A percentile compares a stretch with the other conserved stretches of the same genome.
These are phyloP conservation scores for Polydesmus complanatus DNA, from an alignment of 2,888 invertebrate genomes.

Conservation along the genomic window DNA sequence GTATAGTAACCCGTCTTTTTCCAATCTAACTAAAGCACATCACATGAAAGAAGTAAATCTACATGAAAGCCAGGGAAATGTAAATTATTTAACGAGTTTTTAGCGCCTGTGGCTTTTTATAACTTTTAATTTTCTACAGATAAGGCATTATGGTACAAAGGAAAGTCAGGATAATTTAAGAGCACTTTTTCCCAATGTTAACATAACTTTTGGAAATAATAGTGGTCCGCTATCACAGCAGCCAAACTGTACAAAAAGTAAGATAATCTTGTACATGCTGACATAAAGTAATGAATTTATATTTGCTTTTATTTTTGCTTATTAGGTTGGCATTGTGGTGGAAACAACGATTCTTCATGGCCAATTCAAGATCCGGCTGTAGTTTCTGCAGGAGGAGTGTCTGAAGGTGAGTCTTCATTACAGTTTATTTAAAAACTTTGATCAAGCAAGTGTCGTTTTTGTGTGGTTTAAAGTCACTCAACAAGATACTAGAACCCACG, in stretches of 20 bases:
- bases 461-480: neutral
- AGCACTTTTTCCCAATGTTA: conserved; percentile 36
- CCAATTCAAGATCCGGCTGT: conserved; percentile 88
- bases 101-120: no score
- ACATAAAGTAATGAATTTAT: no score
- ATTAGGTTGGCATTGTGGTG: neutral
- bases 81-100: no score
- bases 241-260: conserved; percentile 17
- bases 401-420: conserved; percentile 23
- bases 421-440: neutral
- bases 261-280: neutral
- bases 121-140: neutral
- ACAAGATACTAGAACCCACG: no score
- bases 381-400: conserved; percentile 53
- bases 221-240: conserved; percentile 6
- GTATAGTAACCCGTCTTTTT: conserved; percentile 2
- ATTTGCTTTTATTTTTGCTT: conserved; percentile 3
- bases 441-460: neutral
- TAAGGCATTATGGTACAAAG: conserved; percentile 22
- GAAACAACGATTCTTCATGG: conserved; percentile 48
- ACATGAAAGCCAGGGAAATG: no score
- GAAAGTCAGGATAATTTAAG: conserved; percentile 40
- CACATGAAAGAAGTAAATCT: no score
- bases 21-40: neutral
- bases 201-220: conserved; percentile 32